Base-by-base conservation (phyloP, 2,113 vertebrate species). In the Pseudorasbora parva region DNA sequence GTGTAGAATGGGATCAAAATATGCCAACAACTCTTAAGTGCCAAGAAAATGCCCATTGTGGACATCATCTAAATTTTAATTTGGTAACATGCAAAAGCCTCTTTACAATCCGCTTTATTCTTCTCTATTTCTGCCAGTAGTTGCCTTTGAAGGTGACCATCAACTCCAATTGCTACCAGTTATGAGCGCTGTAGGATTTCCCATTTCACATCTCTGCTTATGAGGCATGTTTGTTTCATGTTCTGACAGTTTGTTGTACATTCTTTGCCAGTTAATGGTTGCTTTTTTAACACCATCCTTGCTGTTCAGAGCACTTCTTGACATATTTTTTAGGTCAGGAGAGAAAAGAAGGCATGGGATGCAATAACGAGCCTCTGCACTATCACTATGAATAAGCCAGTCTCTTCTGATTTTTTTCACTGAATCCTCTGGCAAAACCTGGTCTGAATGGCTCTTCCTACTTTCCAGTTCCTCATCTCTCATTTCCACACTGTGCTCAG, bases 321-420 rank as follows among this genome's bases (percentile, higher is more conserved):
- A 64, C 8, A 25, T 7, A 25, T 41, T 17, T 60, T 1, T 64
- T 5, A n/a, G 25, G 15, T 54, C 73, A 51, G 51, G 43, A 15
- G 82, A 83, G 19, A 68, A 84, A 19, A 78, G 82, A 76, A 84
- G n/a, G 21, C 82, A 84, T 62, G 73, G 71, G 15, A 76, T 84
- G 82, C 73, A 78, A 17, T 66, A 84, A 1, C 68, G 72, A 57
- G 73, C 25, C 15, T 30, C 17, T 76, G 25, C 41, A 66, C 54
- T 30, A 3, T 75, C n/a, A 59, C 54, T 60, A n/a, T 73, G 49
- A 19, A 77, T 51, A 9, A 77, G 7, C 82, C 82, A 83, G 21
- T 83, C 71, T 25, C 69, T 83, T 82, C 15, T 82, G 12, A 73
- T 82, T 41, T 82, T 33, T 82, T 30, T 72, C 64, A 30, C 59